phyloP scores from a whole-genome alignment of 2,888 invertebrate genomes.

The Suillia variegata region DNA sequence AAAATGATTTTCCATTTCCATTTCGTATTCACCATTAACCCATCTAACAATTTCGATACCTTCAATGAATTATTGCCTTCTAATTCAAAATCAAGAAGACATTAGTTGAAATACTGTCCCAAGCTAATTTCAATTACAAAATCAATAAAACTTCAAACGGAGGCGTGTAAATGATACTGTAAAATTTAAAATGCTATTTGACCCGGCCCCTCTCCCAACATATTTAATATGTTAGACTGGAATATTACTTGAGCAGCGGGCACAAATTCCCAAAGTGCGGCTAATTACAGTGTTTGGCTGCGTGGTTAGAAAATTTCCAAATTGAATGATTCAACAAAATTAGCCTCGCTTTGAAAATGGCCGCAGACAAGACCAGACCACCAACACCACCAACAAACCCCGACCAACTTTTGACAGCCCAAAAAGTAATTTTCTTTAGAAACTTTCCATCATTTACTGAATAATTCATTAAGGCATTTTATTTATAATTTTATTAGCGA shows the following conservation, averaged over 20 bases:
- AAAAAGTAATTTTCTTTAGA: slow-evolving; percentile 1
- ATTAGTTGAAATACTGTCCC: no score
- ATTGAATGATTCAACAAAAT: slow-evolving; percentile 40
- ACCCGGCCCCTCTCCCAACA: no score
- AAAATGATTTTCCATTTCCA: no score
- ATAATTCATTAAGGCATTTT: slow-evolving; percentile 33
- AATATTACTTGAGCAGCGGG: neutral
- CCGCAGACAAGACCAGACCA: neutral
- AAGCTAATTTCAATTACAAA: neutral
- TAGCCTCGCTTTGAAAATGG: slow-evolving; percentile 8
- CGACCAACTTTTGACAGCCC: neutral
- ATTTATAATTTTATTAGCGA: slow-evolving; percentile 44
- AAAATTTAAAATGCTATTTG: no score
- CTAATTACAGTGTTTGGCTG: neutral
- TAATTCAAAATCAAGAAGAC: no score
- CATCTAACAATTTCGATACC: no score
- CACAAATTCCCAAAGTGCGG: slow-evolving; percentile 1
- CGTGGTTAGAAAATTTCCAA: slow-evolving; percentile 32
- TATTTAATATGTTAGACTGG: neutral
- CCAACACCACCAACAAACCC: neutral
- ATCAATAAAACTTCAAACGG: neutral
- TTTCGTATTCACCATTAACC: no score
- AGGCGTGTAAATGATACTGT: no score
- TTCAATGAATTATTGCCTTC: no score
- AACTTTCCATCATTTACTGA: slow-evolving; percentile 19